Conservation (phyloP, 2,888 invertebrate species). For the Chymomyza amoena region DNA sequence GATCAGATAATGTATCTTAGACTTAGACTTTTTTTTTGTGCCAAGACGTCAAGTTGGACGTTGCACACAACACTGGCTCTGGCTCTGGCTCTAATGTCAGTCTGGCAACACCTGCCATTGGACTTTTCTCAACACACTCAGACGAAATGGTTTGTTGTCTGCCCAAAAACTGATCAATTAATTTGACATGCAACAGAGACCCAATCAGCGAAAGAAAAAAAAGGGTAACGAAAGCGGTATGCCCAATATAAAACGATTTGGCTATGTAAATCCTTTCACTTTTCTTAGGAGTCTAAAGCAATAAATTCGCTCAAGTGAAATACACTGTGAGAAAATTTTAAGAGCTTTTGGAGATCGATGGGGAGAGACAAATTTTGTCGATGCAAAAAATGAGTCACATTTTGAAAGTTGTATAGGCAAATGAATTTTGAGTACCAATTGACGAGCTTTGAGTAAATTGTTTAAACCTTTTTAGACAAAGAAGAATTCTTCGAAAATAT, state of each 20-base stretch:
- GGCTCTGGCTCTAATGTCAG: conserved; percentile 41
- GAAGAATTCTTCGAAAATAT: too few species aligned
- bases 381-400: too few species aligned
- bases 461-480: too few species aligned
- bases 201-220: conserved; percentile 6
- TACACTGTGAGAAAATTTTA: neutral
- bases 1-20: conserved; percentile 41
- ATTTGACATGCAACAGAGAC: conserved; percentile 60
- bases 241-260: conserved; percentile 11
- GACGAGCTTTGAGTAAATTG: too few species aligned
- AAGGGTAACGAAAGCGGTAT: conserved; percentile 53
- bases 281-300: conserved; percentile 40
- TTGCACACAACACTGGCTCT: conserved; percentile 10
- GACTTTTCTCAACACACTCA: conserved; percentile 45
- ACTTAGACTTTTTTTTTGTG: too few species aligned
- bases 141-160: conserved; percentile 21
- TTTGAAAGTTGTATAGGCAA: too few species aligned
- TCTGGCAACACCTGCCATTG: conserved; percentile 54
- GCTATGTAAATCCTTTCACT: conserved; percentile 60
- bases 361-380: too few species aligned
- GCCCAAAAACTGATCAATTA: conserved; percentile 51
- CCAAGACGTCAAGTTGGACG: conserved; percentile 18
- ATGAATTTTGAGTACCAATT: too few species aligned
- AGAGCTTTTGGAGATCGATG: neutral
- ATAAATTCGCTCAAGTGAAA: conserved; percentile 43